These are phyloP conservation scores for Kryptolebias ocellatus DNA, from an alignment of 2,797 vertebrate species.

Conservation along the genomic window DNA sequence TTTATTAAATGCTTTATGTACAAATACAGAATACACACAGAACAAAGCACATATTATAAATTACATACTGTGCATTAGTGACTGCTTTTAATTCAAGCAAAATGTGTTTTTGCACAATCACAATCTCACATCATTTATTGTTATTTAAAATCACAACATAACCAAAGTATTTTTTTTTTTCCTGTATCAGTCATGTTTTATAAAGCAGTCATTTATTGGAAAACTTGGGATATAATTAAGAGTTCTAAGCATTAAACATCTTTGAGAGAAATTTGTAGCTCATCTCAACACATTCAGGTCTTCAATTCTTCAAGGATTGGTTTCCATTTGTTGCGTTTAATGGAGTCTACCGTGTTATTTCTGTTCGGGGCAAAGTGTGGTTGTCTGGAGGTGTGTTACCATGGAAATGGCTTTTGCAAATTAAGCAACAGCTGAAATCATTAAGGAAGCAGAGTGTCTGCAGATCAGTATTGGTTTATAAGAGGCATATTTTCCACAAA, in stretches of 20 bases:
- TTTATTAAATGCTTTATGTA: slow-evolving; percentile 92
- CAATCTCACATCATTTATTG: slow-evolving; percentile 87
- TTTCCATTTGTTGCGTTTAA: slow-evolving; percentile 62
- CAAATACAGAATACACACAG: slow-evolving; percentile 99
- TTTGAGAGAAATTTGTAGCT: slow-evolving; percentile 14
- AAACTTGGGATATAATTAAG: slow-evolving; percentile 66
- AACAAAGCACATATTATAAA: slow-evolving; percentile 93
- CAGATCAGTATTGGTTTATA: slow-evolving; percentile 2
- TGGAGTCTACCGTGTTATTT: slow-evolving; percentile 18
- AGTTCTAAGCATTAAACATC: slow-evolving; percentile 53
- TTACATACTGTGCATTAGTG: slow-evolving; percentile 90
- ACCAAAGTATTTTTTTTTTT: slow-evolving; percentile 81
- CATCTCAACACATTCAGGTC: slow-evolving; percentile 30
- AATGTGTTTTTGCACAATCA: slow-evolving; percentile 89
- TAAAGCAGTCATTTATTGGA: slow-evolving; percentile 78
- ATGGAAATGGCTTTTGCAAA: slow-evolving; percentile 11
- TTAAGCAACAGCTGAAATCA: slow-evolving; percentile 12
- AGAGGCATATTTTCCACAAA: slow-evolving; percentile 5
- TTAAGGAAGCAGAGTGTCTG: slow-evolving; percentile 6
- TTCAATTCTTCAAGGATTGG: slow-evolving; percentile 19
- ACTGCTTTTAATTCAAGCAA: slow-evolving; percentile 88
- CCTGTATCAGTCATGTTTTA: slow-evolving; percentile 76
- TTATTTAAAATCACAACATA: slow-evolving; percentile 88
- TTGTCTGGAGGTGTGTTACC: slow-evolving; percentile 13
- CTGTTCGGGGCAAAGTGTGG: slow-evolving; percentile 16